These are phyloP conservation scores for Merluccius polli DNA, from an alignment of 2,797 vertebrate genomes.

Conservation along the genomic window DNA sequence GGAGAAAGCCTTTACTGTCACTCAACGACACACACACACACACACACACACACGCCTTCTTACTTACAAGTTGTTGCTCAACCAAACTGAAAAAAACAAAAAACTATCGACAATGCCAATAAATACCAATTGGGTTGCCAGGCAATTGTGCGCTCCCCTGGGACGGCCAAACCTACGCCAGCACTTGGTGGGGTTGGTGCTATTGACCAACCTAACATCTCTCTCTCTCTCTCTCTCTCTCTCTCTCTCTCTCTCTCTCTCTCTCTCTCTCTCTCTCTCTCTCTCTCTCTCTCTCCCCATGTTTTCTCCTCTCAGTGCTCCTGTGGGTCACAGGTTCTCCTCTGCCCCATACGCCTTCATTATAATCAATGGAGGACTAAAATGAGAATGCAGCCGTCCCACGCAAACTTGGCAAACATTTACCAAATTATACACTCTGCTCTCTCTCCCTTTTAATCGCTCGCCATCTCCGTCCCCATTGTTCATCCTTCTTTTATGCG, in stretches of 20 bases:
- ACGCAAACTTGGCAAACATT: not conserved
- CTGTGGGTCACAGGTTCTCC: not conserved
- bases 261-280: not conserved
- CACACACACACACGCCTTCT: constrained; percentile 10
- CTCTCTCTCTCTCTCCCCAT: not conserved
- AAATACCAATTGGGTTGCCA: constrained; percentile 21
- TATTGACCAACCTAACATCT: not conserved
- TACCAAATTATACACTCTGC: not conserved
- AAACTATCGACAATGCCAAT: constrained; percentile 6
- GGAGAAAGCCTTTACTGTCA: constrained; percentile 1
- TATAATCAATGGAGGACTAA: not conserved
- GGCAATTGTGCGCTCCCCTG: not conserved
- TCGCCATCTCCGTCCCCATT: not conserved
- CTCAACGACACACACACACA: not conserved
- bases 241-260: too few relatives aligned
- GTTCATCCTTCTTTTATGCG: not conserved
- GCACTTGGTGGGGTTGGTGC: not conserved
- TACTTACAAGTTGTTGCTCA: constrained; percentile 12
- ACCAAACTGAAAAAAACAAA: not conserved
- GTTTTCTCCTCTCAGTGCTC: not conserved
- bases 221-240: not conserved
- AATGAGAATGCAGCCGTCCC: not conserved
- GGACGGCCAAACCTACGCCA: constrained; percentile 9
- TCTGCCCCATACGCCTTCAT: too few relatives aligned
- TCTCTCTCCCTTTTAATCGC: constrained; percentile 13